Evolutionary conservation across 2,113 vertebrate genomes (phyloP).

Genomic region (Toxostoma redivivum): DNA sequence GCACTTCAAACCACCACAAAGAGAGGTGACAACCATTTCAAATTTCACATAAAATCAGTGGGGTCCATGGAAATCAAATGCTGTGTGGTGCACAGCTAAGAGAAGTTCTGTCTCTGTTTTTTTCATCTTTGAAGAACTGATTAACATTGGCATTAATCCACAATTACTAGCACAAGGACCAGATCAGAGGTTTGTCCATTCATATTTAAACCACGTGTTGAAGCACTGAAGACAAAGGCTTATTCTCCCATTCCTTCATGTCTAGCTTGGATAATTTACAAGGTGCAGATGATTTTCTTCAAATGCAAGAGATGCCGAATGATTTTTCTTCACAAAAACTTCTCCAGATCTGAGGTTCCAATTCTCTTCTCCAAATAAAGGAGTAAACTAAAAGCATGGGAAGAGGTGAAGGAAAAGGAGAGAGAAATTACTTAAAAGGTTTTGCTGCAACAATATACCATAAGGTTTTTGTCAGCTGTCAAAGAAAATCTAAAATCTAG

Average conservation of each 20-base stretch:
- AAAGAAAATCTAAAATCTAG: background rate
- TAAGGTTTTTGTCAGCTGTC: background rate
- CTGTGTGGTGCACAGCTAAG: slow-evolving; percentile 55
- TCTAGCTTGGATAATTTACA: slow-evolving; percentile 62
- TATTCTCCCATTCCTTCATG: slow-evolving; percentile 70
- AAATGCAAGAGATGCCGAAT: background rate
- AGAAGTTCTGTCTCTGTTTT: slow-evolving; percentile 39
- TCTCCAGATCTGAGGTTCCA: slow-evolving; percentile 64
- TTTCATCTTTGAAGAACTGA: slow-evolving; percentile 56
- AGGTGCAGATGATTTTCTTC: slow-evolving; percentile 67
- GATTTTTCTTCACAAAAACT: slow-evolving; percentile 65
- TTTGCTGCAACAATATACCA: background rate
- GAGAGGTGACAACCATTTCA: slow-evolving; percentile 71
- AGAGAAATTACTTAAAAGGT: background rate
- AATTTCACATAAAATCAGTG: slow-evolving; percentile 71
- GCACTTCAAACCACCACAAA: slow-evolving; percentile 65
- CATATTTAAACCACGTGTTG: slow-evolving; percentile 62
- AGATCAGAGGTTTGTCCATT: slow-evolving; percentile 60
- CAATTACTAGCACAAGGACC: slow-evolving; percentile 67
- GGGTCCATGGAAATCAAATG: slow-evolving; percentile 68
- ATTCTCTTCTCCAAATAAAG: slow-evolving; percentile 18
- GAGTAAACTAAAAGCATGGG: slow-evolving; percentile 46
- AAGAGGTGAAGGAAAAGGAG: background rate
- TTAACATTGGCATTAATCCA: slow-evolving; percentile 72
- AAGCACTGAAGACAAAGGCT: slow-evolving; percentile 25